These are phyloP conservation scores for Calliphora vomitoria DNA, from an alignment of 2,888 invertebrate genomes.

Conservation along the genomic window DNA sequence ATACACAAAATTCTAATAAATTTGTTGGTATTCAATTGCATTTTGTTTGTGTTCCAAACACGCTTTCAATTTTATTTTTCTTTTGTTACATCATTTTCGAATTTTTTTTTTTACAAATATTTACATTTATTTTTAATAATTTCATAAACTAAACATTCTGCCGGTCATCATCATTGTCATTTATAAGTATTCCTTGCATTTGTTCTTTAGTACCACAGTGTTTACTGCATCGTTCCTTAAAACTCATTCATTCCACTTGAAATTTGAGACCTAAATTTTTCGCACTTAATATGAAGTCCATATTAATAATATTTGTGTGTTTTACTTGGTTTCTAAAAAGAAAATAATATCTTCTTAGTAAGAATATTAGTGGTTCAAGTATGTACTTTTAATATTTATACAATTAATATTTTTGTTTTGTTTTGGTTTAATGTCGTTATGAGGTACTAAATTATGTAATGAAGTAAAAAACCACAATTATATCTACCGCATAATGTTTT, in stretches of 20 bases:
- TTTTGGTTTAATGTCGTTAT: constrained; percentile 11
- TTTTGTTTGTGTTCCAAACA: constrained; percentile 28
- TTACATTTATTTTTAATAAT: constrained; percentile 69
- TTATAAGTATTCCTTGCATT: constrained; percentile 6
- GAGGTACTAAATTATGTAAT: constrained; percentile 78
- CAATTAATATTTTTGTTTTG: constrained; percentile 11
- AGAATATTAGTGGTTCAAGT: constrained; percentile 20
- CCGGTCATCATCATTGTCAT: background rate
- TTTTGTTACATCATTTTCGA: constrained; percentile 21
- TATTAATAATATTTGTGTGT: constrained; percentile 28
- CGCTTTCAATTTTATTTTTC: constrained; percentile 4
- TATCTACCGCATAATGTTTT: constrained; percentile 76
- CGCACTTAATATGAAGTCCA: constrained; percentile 66
- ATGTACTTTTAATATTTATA: constrained; percentile 39
- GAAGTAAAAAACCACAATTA: constrained; percentile 78
- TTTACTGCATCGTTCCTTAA: background rate
- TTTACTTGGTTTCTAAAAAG: constrained; percentile 25
- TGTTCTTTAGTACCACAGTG: background rate
- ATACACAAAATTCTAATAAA: constrained; percentile 1
- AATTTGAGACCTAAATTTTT: constrained; percentile 64
- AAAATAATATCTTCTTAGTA: background rate
- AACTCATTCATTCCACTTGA: constrained; percentile 58
- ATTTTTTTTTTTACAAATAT: constrained; percentile 36
- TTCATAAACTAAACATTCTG: constrained; percentile 52
- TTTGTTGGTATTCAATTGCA: constrained; percentile 47